These are phyloP conservation scores for Campopleginae sp. DNA, from an alignment of 2,888 invertebrate genomes.

Conservation along the genomic window DNA sequence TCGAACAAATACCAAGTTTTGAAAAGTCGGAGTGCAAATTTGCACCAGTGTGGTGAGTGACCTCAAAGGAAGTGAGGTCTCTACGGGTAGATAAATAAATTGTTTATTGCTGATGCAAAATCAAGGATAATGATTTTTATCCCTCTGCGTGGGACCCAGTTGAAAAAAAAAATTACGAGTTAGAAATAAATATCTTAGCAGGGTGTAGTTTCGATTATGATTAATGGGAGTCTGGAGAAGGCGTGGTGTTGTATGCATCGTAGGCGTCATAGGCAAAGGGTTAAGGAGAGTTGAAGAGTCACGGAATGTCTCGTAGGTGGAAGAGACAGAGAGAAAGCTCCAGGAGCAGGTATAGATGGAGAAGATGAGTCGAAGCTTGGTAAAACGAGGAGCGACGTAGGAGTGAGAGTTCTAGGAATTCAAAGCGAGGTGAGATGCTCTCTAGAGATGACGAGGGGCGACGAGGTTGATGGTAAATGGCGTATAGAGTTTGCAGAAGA, in stretches of 20 bases:
- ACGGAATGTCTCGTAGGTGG: conserved; percentile 55
- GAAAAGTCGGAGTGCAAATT: too few relatives aligned
- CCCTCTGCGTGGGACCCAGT: background rate
- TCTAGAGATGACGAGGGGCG: conserved; percentile 44
- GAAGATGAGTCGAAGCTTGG: conserved; percentile 43
- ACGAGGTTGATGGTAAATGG: conserved; percentile 40
- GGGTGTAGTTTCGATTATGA: conserved; percentile 43
- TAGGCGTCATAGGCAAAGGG: conserved; percentile 49
- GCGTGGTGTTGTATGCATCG: background rate
- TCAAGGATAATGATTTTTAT: background rate
- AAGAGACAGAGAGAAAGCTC: conserved; percentile 49
- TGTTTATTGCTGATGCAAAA: too few relatives aligned
- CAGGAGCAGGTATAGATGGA: conserved; percentile 41
- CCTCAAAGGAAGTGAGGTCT: too few relatives aligned
- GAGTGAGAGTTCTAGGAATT: conserved; percentile 57
- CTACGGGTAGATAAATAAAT: background rate
- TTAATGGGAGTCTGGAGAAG: conserved; percentile 24
- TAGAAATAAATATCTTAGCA: conserved; percentile 15
- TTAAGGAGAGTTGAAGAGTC: conserved; percentile 14
- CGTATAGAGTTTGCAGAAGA: conserved; percentile 50
- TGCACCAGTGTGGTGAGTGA: too few relatives aligned
- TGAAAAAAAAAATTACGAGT: background rate
- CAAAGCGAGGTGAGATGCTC: conserved; percentile 51
- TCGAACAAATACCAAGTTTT: too few relatives aligned
- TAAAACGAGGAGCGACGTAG: conserved; percentile 37